These are phyloP conservation scores for Poeciliopsis occidentalis DNA, from an alignment of 2,113 vertebrate genomes.

Conservation along the genomic window DNA sequence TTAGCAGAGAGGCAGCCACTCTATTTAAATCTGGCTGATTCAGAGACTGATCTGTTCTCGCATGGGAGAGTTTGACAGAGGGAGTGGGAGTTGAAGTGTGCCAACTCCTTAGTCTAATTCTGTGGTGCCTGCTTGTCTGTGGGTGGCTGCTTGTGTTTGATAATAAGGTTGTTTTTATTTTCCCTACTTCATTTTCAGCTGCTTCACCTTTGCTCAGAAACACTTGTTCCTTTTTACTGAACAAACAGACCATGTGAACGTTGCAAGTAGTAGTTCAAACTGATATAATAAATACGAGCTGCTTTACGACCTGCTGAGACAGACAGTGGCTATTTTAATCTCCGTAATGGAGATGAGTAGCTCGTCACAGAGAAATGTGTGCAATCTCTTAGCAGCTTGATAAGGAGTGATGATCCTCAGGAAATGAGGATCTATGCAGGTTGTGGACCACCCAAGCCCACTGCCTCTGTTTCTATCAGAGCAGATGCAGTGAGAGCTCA, in stretches of 20 bases:
- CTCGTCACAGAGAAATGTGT: slow-evolving; percentile 29
- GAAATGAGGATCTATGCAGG: slow-evolving; percentile 73
- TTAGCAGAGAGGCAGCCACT: slow-evolving; percentile 30
- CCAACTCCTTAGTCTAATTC: slow-evolving; percentile 6
- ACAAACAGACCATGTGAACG: not conserved
- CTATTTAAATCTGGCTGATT: slow-evolving; percentile 51
- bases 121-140: slow-evolving; percentile 13
- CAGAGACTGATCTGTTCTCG: slow-evolving; percentile 31
- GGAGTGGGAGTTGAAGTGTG: slow-evolving; percentile 26
- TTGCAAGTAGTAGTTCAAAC: slow-evolving; percentile 24
- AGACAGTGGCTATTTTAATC: slow-evolving; percentile 43
- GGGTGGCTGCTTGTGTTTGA: slow-evolving; percentile 25
- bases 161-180: slow-evolving; percentile 34
- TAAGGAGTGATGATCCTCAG: slow-evolving; percentile 68
- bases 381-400: slow-evolving; percentile 63
- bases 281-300: slow-evolving; percentile 28
- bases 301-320: slow-evolving; percentile 44
- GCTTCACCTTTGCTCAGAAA: slow-evolving; percentile 46
- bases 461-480: slow-evolving; percentile 50
- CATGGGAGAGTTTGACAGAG: slow-evolving; percentile 25
- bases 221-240: slow-evolving; percentile 10
- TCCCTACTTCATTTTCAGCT: slow-evolving; percentile 16
- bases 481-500: not conserved
- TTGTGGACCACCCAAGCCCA: slow-evolving; percentile 66
- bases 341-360: slow-evolving; percentile 59